Base-by-base conservation (phyloP, 1,140 invertebrate genomes). In the Caenorhabditis tropicalis region DNA sequence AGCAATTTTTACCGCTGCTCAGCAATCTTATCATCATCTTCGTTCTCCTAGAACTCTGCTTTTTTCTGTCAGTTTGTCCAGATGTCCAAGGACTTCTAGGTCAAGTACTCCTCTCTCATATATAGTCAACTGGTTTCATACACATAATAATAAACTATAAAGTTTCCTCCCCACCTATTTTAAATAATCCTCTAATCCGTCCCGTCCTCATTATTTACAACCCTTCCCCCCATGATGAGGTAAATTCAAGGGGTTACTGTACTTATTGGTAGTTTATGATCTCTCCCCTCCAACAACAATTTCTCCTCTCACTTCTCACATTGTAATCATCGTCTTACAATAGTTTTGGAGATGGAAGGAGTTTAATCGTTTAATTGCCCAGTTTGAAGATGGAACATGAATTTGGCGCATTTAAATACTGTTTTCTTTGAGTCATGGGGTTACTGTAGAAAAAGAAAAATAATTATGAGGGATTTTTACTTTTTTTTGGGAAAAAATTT, bases 151-250 rank as follows among this genome's bases (percentile, higher is more conserved):
- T n/a, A n/a, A 74, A 43, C 43, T 46, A 43, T 43, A 39, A 74
- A 65, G 29, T 65, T 33, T 36, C 21, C 33, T 74, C 36, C 10
- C n/a, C 15, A n/a, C n/a, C 36, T 24, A 74, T 74, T 74, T 74
- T 46, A 39, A 39, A 74, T 46, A 74, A 43, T 74, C 65, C 65
- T 65, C 29, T 56, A 56, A 56, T 65, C 58, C 58, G 21, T 36
- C 29, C 58, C 0, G 24, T 7, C 27, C 9, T n/a, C 24, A 21
- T 74, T 74, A 39, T 74, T 74, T 74, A 74, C 65, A 43, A 43
- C 36, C 36, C n/a, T 24, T 19, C 6, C 58, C 12, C 12, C 15
- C 7, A 65, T 56, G 33, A 36, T 65, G 58, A 36, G 58, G 58
- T 65, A 65, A 65, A 65, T 65, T 31, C 0, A 36, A 10, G 31